phyloP scores from a whole-genome alignment of 2,113 vertebrate genomes.

The Falco punctatus region DNA sequence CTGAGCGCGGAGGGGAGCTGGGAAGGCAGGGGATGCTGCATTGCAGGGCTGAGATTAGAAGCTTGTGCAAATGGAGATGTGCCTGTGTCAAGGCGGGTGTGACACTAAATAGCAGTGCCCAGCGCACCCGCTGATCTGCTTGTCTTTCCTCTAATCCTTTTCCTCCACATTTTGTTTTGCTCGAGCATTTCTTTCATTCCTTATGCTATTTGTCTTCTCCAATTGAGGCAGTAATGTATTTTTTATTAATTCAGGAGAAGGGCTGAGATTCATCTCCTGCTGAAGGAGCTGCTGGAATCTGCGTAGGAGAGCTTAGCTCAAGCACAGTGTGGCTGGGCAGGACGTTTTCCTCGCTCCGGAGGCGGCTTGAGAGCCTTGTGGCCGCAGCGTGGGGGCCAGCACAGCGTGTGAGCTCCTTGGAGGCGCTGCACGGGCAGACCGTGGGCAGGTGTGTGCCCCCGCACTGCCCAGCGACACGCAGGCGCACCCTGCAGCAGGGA shows the following conservation, averaged over 20 bases:
- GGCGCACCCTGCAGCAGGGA: not conserved
- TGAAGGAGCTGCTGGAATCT: not conserved
- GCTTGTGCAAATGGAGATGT: conserved; percentile 45
- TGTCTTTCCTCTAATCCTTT: not conserved
- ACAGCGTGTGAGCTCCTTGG: not conserved
- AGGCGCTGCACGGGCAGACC: not conserved
- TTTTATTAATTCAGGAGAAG: conserved; percentile 11
- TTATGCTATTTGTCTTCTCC: not conserved
- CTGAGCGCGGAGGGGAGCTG: not conserved
- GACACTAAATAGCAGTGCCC: not conserved
- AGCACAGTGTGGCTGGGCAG: accelerated
- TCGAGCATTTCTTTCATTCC: not conserved
- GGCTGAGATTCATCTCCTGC: not conserved
- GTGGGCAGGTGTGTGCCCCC: accelerated
- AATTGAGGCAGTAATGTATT: not conserved
- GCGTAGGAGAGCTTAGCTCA: not conserved
- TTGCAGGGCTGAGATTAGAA: conserved; percentile 59
- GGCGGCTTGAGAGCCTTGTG: not conserved
- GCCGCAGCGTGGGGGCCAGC: accelerated
- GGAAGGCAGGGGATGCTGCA: conserved; percentile 62
- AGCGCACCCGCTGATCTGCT: not conserved
- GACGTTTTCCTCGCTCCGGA: not conserved
- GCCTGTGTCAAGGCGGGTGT: conserved; percentile 18
- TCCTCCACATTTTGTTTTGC: not conserved
- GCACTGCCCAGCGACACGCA: accelerated